Evolutionary conservation across 2,113 vertebrate genomes (phyloP).

Genomic region (Mesoclemmys tuberculata): DNA sequence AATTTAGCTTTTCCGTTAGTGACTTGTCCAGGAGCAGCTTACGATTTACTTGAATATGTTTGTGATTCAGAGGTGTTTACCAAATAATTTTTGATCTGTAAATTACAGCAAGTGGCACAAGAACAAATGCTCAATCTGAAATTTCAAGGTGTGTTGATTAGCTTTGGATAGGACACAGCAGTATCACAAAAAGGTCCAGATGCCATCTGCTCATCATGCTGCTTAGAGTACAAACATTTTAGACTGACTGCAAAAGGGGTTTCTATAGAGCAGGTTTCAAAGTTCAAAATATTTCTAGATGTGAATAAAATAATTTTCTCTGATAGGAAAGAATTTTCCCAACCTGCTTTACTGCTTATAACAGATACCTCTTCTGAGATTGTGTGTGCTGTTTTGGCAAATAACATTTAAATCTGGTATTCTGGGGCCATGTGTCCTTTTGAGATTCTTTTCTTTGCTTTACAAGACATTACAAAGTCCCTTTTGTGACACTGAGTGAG

Average conservation of each 20-base stretch:
- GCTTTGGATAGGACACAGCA: not conserved
- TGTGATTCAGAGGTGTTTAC: not conserved
- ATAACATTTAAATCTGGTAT: constrained; percentile 22
- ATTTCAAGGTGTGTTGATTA: not conserved
- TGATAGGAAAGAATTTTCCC: not conserved
- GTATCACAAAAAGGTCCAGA: not conserved
- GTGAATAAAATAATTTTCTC: constrained; percentile 18
- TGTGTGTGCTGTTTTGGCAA: constrained; percentile 27
- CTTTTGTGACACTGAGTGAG: constrained; percentile 43
- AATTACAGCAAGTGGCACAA: not conserved
- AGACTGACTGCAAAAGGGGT: not conserved
- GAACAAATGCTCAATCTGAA: not conserved
- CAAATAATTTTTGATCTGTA: constrained; percentile 6
- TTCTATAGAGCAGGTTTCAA: not conserved
- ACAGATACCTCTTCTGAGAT: not conserved
- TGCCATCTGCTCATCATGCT: not conserved
- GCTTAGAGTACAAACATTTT: not conserved
- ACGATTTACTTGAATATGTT: not conserved
- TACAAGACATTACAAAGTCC: constrained; percentile 30
- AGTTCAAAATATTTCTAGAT: not conserved
- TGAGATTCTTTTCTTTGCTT: constrained; percentile 17
- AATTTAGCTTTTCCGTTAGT: not conserved
- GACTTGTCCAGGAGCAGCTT: not conserved
- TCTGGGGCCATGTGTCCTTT: constrained; percentile 19
- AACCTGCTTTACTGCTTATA: constrained; percentile 4